Base-by-base conservation (phyloP, 2,797 vertebrate species). In the Tauraco hartlaubi region DNA sequence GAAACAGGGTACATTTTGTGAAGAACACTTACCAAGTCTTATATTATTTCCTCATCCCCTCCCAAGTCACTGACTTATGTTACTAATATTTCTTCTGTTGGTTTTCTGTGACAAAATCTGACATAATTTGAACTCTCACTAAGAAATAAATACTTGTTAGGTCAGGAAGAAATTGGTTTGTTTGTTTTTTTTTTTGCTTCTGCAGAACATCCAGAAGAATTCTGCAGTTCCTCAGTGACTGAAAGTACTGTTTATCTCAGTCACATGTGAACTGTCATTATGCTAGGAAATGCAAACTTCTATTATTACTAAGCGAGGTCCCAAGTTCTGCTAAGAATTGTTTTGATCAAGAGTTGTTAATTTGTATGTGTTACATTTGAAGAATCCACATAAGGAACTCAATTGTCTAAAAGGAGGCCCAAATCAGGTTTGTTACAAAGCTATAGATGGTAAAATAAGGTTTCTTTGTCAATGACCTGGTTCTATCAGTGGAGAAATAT, bases 1-100 rank as follows among this genome's bases (percentile, higher is more conserved):
- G 39, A 95, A 97, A 78, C 21, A 41, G 71, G 54, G 17, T 46
- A 41, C 90, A 64, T 93, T 95, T 92, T 97, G 54, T 68, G 67
- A 96, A 88, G 82, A 96, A 86, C 58, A 75, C 13, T 84, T 78
- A 85, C n/a, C 88, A 75, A 94, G 62, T 88, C 49, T 92, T 91
- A 54, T 78, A 88, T 80, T 83, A 39, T 19, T 48, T 83, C 51
- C 81, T 76, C 49, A 73, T 95, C 22, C 12, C 58, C 35, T 94
- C 51, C 23, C 56, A 86, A 7, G 15, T 56, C 33, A 37, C 29
- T 35, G 63, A 46, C 49, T 91, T 67, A 35, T 33, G 48, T 67
- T 82, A 63, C 44, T 74, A 79, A 26, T 52, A 54, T 85, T 63
- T 75, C 10, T 73, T 87, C 48, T 67, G 8, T 62, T 62, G 35